These are phyloP conservation scores for Tenthredo distinguenda DNA, from an alignment of 2,888 invertebrate genomes.

Conservation along the genomic window DNA sequence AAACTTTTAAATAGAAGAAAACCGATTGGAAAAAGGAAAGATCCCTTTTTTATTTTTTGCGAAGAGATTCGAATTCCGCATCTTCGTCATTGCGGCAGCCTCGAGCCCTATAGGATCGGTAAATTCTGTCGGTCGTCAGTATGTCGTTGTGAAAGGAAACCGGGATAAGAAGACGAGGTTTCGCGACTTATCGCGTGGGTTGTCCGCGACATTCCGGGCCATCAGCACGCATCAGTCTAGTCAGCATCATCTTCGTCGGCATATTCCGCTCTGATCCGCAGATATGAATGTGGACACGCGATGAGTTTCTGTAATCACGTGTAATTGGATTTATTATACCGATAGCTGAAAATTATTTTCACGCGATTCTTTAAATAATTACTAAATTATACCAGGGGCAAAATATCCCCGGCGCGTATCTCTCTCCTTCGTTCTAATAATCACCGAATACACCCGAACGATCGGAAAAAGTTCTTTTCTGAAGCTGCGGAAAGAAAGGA, in stretches of 20 bases:
- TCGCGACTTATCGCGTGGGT: constrained; percentile 49
- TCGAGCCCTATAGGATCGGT: not conserved
- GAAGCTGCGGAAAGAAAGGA: not conserved
- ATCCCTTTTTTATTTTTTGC: no score
- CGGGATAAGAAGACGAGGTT: constrained; percentile 1
- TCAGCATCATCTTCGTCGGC: constrained; percentile 43
- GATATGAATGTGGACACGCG: constrained; percentile 6
- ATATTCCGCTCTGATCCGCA: not conserved
- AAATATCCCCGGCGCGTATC: not conserved
- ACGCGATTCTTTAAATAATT: not conserved
- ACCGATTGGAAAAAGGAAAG: no score
- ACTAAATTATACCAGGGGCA: not conserved
- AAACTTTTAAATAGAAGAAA: not conserved
- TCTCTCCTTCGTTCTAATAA: not conserved
- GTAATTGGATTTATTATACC: not conserved
- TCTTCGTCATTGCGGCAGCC: not conserved
- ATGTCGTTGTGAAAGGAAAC: constrained; percentile 10
- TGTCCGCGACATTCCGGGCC: constrained; percentile 36
- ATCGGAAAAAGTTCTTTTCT: not conserved
- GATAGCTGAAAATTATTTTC: not conserved
- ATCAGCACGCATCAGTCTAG: constrained; percentile 48
- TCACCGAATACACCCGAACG: not conserved
- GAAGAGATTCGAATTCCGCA: not conserved
- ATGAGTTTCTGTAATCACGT: not conserved
- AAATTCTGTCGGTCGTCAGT: not conserved